A percentile compares a stretch with the other conserved stretches of the same genome.
phyloP scores from a whole-genome alignment of 2,113 vertebrate species.

The Alexandromys fortis region DNA sequence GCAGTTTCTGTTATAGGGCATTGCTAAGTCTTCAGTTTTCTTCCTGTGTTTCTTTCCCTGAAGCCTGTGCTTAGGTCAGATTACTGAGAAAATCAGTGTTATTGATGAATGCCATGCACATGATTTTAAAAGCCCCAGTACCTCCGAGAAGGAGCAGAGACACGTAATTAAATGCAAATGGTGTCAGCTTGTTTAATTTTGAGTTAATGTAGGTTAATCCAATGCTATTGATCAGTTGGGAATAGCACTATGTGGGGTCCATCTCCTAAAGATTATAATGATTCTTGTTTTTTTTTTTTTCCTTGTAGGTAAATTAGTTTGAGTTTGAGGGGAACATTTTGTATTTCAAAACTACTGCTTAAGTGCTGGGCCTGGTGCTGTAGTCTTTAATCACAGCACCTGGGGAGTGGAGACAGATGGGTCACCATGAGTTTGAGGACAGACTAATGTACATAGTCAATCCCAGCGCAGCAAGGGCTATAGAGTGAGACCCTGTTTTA shows the following conservation, averaged over 20 bases:
- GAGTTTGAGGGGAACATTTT: background rate
- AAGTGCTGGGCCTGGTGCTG: background rate
- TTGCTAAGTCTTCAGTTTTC: slow-evolving; percentile 37
- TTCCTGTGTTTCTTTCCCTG: background rate
- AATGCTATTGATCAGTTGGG: slow-evolving; percentile 48
- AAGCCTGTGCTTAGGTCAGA: slow-evolving; percentile 44
- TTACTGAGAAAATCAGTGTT: slow-evolving; percentile 66
- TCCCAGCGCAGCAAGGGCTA: background rate
- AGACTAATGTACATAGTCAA: background rate
- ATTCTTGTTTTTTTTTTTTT: slow-evolving; percentile 32
- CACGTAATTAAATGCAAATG: slow-evolving; percentile 52
- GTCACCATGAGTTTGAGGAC: background rate
- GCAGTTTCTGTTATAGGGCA: background rate
- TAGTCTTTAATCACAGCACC: background rate
- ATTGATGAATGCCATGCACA: slow-evolving; percentile 48
- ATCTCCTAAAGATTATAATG: slow-evolving; percentile 24
- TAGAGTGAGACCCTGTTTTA: too few species aligned
- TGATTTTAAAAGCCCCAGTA: slow-evolving; percentile 29
- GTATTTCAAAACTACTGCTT: background rate
- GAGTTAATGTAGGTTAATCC: slow-evolving; percentile 62
- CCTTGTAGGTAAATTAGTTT: slow-evolving; percentile 38
- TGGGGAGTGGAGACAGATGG: background rate
- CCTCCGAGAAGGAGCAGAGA: slow-evolving; percentile 45
- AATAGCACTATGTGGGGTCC: background rate
- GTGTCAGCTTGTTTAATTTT: slow-evolving; percentile 66